Evolutionary conservation across 2,888 invertebrate species (phyloP), one percentile per base, ranked within the genome.

Genomic region (Dryocosmus kuriphilus): DNA sequence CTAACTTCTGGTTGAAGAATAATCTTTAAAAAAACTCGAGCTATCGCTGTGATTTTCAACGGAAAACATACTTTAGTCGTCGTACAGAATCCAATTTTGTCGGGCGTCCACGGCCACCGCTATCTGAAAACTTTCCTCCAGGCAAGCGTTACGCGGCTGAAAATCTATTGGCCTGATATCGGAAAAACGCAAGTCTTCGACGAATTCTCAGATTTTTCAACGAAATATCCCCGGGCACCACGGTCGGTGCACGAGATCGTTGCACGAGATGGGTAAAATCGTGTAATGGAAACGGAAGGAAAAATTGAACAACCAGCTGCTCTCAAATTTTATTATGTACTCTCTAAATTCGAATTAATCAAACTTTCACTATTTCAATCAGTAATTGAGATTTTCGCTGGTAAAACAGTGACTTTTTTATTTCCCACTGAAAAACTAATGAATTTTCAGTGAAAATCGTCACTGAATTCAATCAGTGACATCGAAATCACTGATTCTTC

Each of bases 31-130:
- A 46, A 51, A 27, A 67, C 30, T 51, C 71, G 11, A 30, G 32
- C 51, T 71, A 71, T 71, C 71, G 30, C 27, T 41, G 71, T 51
- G 27, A 51, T 46, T 71, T n/a, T 46, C 51, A 71, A 71, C 71
- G n/a, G 32, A 71, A 51, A 71, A 71, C 30, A 71, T 71, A 51
- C 71, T 71, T 51, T 51, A 71, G 30, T 51, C 46, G 32, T 51
- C 71, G 30, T 71, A 27, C n/a, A 30, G 30, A 71, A 71, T 71
- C 71, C 71, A 71, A 71, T 71, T 71, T 71, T 51, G 46, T 27
- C 30, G n/a, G n/a, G 16, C 46, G 27, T 30, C 51, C 30, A 51
- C 67, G 46, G 46, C 8, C 46, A 41, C 11, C 32, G 63, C 30
- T 71, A 46, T 51, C 51, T 51, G 30, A 51, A 51, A 71, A 71